Conservation (phyloP, 2,113 vertebrate genomes). For the Petrocephalus microphthalmus region DNA sequence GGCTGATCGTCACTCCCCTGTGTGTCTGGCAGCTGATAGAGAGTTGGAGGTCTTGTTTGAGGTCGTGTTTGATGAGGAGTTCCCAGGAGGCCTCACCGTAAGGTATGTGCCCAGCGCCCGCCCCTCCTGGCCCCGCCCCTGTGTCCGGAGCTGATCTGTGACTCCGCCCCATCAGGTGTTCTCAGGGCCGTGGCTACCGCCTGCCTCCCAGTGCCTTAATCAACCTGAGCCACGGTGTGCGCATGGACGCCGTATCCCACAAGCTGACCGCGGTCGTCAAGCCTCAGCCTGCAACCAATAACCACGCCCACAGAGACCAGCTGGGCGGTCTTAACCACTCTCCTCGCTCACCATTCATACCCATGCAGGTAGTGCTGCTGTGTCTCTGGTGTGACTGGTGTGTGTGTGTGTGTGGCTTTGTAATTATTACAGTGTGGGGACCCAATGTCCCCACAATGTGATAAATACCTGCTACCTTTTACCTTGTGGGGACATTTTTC, state of each 20-base stretch:
- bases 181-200: constrained; percentile 77
- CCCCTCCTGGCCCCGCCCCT: neutral
- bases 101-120: constrained; percentile 60
- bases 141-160: neutral
- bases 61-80: constrained; percentile 95
- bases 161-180: constrained; percentile 60
- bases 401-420: no score
- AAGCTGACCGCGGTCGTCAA: constrained; percentile 89
- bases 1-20: neutral
- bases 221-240: constrained; percentile 81
- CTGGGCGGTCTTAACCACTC: constrained; percentile 82
- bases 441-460: no score
- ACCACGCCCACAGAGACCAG: constrained; percentile 59
- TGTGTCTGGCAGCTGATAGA: constrained; percentile 67
- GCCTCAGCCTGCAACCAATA: constrained; percentile 72
- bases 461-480: no score
- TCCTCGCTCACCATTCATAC: constrained; percentile 81
- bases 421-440: no score
- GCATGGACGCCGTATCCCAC: constrained; percentile 73
- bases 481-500: no score
- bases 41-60: constrained; percentile 94
- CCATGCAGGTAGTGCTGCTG: constrained; percentile 69
- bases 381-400: no score
- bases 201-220: constrained; percentile 91
- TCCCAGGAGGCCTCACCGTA: constrained; percentile 86